Base-by-base conservation (phyloP, 1,140 invertebrate species). In the Palaemon carinicauda region DNA sequence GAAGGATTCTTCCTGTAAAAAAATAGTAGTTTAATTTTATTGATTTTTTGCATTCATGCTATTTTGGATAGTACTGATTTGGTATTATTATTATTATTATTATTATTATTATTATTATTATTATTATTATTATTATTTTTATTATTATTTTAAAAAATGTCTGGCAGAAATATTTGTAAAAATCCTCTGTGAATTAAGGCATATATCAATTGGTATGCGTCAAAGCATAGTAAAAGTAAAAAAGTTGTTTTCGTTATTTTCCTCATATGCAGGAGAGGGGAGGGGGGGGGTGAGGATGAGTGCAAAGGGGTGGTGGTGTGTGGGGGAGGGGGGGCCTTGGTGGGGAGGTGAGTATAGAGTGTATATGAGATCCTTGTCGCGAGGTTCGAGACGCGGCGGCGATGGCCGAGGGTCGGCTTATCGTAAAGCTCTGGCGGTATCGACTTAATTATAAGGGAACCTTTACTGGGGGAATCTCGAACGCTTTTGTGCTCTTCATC, bases 381-480 rank as follows among this genome's bases (percentile, higher is more conserved):
- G 0, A 2, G 24, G 56, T n/a, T 21, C 19, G 56, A 24, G 56
- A 24, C 19, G 56, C 19, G 56, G 56, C 19, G 56, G 56, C n/a
- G 60, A 65, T 65, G 21, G 29, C 21, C 10, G 17, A 21, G 29
- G 60, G 21, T 27, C 12, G 21, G 60, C 60, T 29, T 29, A 31
- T 29, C 54, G 60, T 65, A 80, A 65, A 80, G 53, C 53, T 27
- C 29, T 19, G n/a, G 60, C 27, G 17, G 79, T 80, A 65, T 19
- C 14, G n/a, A 41, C 19, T 19, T 80, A 80, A 80, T 80, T 80
- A 80, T 33, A 80, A 80, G 54, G 54, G 24, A 56, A 41, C 41
- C 31, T 33, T 33, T 80, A 65, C 79, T 80, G 50, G 27, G 27
- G 27, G 33, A 29, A n/a, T 80, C 33, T 24, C n/a, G 53, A 14